phyloP scores from a whole-genome alignment of 2,888 invertebrate species.

The Mesorhabditis spiculigera region DNA sequence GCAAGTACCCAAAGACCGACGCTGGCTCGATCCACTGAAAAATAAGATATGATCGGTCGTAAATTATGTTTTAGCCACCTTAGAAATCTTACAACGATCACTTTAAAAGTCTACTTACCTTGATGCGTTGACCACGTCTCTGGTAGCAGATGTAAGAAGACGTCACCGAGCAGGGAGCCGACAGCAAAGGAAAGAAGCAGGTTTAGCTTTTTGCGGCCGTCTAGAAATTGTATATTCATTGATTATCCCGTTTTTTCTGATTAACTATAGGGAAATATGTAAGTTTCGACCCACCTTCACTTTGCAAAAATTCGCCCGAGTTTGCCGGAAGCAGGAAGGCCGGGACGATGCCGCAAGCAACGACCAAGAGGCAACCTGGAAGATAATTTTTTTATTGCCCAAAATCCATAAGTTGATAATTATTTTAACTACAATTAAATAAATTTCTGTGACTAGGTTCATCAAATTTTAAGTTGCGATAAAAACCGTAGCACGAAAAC shows the following conservation, averaged over 20 bases:
- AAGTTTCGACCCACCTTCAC: no score
- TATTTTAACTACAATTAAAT: no score
- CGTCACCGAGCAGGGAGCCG: conserved; percentile 48
- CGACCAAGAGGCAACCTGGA: conserved; percentile 35
- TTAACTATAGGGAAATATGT: no score
- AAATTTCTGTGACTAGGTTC: no score
- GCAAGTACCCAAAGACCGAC: conserved; percentile 39
- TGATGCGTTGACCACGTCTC: conserved; percentile 34
- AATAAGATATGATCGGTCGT: background rate
- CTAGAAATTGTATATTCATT: conserved; percentile 22
- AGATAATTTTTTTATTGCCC: background rate
- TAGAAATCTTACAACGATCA: background rate
- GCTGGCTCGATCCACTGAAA: conserved; percentile 19
- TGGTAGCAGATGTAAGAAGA: conserved; percentile 49
- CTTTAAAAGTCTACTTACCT: background rate
- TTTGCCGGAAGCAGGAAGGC: conserved; percentile 39
- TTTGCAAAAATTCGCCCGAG: conserved; percentile 28
- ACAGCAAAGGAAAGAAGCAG: conserved; percentile 45
- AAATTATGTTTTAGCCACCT: background rate
- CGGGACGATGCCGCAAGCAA: conserved; percentile 41
- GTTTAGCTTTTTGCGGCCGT: conserved; percentile 35
- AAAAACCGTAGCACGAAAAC: no score
- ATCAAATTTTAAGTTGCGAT: no score
- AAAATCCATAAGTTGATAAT: no score
- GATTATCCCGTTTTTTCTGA: no score